A percentile compares a stretch with the other conserved stretches of the same genome.
Conservation (phyloP, 1,140 invertebrate genomes). For the Drosophila tropicalis region DNA sequence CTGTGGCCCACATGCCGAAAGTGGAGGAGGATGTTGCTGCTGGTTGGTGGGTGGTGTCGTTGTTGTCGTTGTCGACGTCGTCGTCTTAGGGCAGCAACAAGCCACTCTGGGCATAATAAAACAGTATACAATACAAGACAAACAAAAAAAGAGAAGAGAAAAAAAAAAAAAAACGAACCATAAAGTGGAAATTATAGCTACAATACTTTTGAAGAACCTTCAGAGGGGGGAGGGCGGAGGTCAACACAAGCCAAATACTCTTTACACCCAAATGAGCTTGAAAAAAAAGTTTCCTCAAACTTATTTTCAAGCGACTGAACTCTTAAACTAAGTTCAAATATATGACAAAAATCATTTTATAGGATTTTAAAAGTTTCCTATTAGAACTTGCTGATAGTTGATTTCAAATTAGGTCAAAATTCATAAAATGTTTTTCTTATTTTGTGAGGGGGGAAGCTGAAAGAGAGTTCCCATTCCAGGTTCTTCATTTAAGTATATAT, state of each 20-base stretch:
- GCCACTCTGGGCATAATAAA: conserved; percentile 29
- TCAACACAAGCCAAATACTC: conserved; percentile 28
- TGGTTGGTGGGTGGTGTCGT: conserved; percentile 10
- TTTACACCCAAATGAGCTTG: conserved; percentile 49
- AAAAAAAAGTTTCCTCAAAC: background rate
- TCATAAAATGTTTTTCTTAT: too few species aligned
- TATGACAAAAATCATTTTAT: background rate
- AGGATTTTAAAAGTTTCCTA: background rate
- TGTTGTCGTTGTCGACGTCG: background rate
- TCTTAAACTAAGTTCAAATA: background rate
- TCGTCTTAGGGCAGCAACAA: background rate
- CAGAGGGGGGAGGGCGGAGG: conserved; percentile 1
- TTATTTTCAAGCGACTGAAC: conserved; percentile 20
- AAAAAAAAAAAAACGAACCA: conserved; percentile 30
- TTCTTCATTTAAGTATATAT: too few species aligned
- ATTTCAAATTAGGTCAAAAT: too few species aligned
- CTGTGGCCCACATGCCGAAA: conserved; percentile 48
- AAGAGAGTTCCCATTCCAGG: too few species aligned
- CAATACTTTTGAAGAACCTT: conserved; percentile 15
- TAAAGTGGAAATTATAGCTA: conserved; percentile 56
- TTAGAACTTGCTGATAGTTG: background rate
- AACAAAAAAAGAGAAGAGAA: conserved; percentile 3
- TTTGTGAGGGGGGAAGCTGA: too few species aligned
- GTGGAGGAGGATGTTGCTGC: conserved; percentile 17
- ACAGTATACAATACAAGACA: conserved; percentile 20